Evolutionary conservation across 2,888 invertebrate genomes (phyloP), one percentile per base, ranked within the genome.

Genomic region (Chydorus sphaericus): DNA sequence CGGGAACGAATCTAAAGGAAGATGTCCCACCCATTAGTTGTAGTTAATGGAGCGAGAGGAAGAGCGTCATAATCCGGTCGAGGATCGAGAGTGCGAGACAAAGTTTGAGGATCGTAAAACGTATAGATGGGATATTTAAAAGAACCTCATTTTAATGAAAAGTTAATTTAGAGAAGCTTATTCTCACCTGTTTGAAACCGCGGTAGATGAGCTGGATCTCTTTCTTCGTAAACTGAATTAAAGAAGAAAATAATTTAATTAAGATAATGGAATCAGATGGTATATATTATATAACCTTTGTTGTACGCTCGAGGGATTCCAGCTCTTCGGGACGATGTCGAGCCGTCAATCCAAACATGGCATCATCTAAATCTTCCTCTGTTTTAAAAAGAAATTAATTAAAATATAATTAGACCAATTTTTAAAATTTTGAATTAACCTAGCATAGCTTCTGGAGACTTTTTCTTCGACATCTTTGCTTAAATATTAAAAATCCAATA

Each of bases 151-250:
- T n/a, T n/a, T n/a, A n/a, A n/a, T n/a, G n/a, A n/a, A n/a, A n/a
- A n/a, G n/a, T n/a, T n/a, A n/a, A n/a, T n/a, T n/a, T n/a, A n/a
- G n/a, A n/a, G n/a, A n/a, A n/a, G n/a, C n/a, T n/a, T n/a, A n/a
- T n/a, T n/a, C n/a, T n/a, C n/a, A 83, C 86, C 80, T 90, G 89
- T 67, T 90, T 90, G 69, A 90, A 90, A 2, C 90, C 89, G 48
- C 89, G 75, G 72, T 91, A 91, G 75, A 91, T 89, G 61, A 88
- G 79, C 66, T 89, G 87, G 64, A 91, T 85, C 74, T 91, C 90
- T 65, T 83, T 83, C 61, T 79, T 73, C 4, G 83, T 79, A 74
- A 90, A 90, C 64, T n/a, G n/a, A n/a, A n/a, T n/a, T n/a, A n/a
- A n/a, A n/a, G n/a, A n/a, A n/a, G n/a, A n/a, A n/a, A n/a, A n/a